phyloP scores from a whole-genome alignment of 1,140 invertebrate species.

The Drosophila ficusphila region DNA sequence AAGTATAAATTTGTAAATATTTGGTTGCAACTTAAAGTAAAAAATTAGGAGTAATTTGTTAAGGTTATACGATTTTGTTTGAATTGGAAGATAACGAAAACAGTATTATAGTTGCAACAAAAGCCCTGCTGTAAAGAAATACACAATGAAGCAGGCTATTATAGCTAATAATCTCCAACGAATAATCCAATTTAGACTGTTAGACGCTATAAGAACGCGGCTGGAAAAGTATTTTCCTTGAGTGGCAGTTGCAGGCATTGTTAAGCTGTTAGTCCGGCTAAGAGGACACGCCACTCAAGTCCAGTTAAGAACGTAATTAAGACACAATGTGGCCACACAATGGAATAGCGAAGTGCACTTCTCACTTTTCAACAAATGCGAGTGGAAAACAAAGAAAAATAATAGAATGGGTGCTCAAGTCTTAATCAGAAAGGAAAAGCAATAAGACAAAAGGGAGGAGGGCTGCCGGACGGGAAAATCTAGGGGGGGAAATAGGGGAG shows the following conservation, averaged over 20 bases:
- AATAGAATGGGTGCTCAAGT: conserved; percentile 43
- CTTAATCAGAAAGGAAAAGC: conserved; percentile 45
- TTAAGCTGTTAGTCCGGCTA: conserved; percentile 55
- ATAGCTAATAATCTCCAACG: conserved; percentile 12
- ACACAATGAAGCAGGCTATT: not conserved
- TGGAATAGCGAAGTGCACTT: conserved; percentile 64
- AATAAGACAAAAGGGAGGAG: conserved; percentile 6
- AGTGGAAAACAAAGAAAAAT: conserved; percentile 58
- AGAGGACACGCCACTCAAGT: conserved; percentile 56
- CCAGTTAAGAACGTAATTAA: conserved; percentile 74
- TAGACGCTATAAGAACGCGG: not conserved
- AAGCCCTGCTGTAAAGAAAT: not conserved
- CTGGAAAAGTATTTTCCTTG: conserved; percentile 21
- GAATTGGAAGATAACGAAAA: not conserved
- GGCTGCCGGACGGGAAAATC: conserved; percentile 11
- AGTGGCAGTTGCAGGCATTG: conserved; percentile 45
- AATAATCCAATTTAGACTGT: conserved; percentile 23
- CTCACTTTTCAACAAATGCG: conserved; percentile 64
- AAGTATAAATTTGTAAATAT: no score
- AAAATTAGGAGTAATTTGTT: no score
- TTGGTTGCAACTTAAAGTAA: no score
- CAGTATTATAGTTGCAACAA: not conserved
- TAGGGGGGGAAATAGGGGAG: conserved; percentile 8
- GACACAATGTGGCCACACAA: conserved; percentile 70
- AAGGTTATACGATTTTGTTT: no score